These are phyloP conservation scores for Gortyna flavago DNA, from an alignment of 2,888 invertebrate species.

Conservation along the genomic window DNA sequence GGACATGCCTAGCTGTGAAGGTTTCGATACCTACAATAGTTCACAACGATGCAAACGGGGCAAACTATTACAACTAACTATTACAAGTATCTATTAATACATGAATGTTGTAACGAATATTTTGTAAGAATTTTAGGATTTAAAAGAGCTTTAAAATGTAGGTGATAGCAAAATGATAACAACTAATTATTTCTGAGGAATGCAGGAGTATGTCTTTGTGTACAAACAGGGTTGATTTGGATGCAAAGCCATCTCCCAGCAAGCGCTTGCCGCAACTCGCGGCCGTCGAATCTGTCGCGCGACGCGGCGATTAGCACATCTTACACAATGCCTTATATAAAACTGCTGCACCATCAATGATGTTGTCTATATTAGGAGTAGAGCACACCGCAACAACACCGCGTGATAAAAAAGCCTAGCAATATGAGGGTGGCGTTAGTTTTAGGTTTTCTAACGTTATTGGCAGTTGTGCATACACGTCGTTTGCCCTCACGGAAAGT, in stretches of 20 bases:
- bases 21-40: background rate
- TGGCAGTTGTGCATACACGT: slow-evolving; percentile 77
- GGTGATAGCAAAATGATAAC: background rate
- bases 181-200: slow-evolving; percentile 2
- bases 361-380: slow-evolving; percentile 83
- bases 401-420: slow-evolving; percentile 62
- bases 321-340: slow-evolving; percentile 89
- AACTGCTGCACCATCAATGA: slow-evolving; percentile 85
- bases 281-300: slow-evolving; percentile 72
- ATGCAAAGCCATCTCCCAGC: slow-evolving; percentile 38
- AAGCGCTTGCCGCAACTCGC: slow-evolving; percentile 76
- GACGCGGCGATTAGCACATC: slow-evolving; percentile 83
- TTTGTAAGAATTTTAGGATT: background rate
- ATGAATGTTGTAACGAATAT: background rate
- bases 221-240: slow-evolving; percentile 39
- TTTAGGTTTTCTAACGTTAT: slow-evolving; percentile 76
- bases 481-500: slow-evolving; percentile 75
- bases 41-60: background rate
- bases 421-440: slow-evolving; percentile 82
- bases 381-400: slow-evolving; percentile 75
- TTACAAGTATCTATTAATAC: background rate
- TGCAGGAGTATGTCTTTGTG: background rate
- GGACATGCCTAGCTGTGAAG: background rate
- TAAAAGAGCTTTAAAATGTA: background rate
- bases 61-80: background rate